These are phyloP conservation scores for Platycheirus rosarum DNA, from an alignment of 2,888 invertebrate species.

Conservation along the genomic window DNA sequence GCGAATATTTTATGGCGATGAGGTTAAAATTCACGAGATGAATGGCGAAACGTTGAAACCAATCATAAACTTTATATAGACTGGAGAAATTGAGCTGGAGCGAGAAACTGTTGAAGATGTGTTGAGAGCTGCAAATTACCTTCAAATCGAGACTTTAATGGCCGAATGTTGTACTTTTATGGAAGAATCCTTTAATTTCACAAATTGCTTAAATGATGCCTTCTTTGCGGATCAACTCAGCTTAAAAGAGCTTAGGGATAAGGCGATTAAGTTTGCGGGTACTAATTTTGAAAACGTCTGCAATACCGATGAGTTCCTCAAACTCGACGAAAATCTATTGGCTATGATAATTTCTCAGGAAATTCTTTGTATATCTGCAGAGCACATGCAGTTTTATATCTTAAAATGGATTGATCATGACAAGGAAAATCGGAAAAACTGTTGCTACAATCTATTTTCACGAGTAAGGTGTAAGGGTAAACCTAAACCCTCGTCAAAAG, in stretches of 20 bases:
- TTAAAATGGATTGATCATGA: conserved; percentile 1
- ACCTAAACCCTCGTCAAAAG: no score
- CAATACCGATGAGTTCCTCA: not conserved
- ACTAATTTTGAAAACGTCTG: not conserved
- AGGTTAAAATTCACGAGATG: conserved; percentile 1
- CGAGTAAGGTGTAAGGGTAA: no score
- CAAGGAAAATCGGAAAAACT: not conserved
- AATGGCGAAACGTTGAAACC: no score
- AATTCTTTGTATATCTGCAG: not conserved
- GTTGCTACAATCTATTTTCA: not conserved
- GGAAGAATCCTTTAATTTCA: no score
- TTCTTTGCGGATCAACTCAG: no score
- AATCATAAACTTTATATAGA: no score
- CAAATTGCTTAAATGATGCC: no score
- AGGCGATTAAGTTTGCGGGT: not conserved
- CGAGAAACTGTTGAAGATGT: no score
- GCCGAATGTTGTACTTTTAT: no score
- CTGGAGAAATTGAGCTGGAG: no score
- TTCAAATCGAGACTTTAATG: no score
- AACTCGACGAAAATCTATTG: not conserved
- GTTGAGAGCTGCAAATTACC: no score
- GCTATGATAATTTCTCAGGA: not conserved
- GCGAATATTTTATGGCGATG: conserved; percentile 27
- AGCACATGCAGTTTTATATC: not conserved
- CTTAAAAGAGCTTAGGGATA: not conserved